A percentile compares a stretch with the other conserved stretches of the same genome.
Evolutionary conservation across 2,888 invertebrate genomes (phyloP).

Genomic region (Leptopilina syphax): DNA sequence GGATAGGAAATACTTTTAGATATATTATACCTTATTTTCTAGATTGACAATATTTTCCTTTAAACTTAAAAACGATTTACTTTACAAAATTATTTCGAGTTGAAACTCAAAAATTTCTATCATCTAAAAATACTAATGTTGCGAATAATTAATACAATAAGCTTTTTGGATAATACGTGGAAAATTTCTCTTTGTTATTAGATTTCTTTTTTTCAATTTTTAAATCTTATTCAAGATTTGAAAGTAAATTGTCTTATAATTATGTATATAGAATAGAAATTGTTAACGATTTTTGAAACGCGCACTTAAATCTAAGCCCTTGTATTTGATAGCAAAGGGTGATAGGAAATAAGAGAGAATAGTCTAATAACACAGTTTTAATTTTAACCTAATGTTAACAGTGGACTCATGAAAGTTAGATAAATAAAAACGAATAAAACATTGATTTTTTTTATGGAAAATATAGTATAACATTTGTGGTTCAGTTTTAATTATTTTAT

Average conservation of each 20-base stretch:
- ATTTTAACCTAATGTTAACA: slow-evolving; percentile 55
- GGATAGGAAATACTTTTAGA: slow-evolving; percentile 10
- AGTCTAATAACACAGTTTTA: slow-evolving; percentile 67
- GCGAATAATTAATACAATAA: slow-evolving; percentile 23
- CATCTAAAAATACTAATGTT: slow-evolving; percentile 17
- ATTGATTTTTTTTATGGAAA: slow-evolving; percentile 44
- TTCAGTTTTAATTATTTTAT: slow-evolving; percentile 13
- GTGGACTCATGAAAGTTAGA: slow-evolving; percentile 7
- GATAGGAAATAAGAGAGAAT: slow-evolving; percentile 52
- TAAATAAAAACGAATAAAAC: slow-evolving; percentile 42
- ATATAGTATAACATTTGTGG: slow-evolving; percentile 43
- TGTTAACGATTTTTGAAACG: not conserved
- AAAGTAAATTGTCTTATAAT: not conserved
- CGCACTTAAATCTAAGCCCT: no score
- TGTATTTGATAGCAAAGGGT: slow-evolving; percentile 7
- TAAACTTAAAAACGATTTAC: slow-evolving; percentile 28
- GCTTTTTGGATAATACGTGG: slow-evolving; percentile 7
- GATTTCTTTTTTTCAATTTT: not conserved
- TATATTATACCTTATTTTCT: slow-evolving; percentile 2
- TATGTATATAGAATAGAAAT: not conserved
- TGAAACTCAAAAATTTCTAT: slow-evolving; percentile 10
- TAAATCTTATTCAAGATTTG: slow-evolving; percentile 2
- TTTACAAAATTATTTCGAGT: slow-evolving; percentile 35
- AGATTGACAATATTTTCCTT: slow-evolving; percentile 8
- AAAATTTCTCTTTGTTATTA: slow-evolving; percentile 11